Conservation (phyloP, 2,113 vertebrate species). For the Cygnus buccinator region DNA sequence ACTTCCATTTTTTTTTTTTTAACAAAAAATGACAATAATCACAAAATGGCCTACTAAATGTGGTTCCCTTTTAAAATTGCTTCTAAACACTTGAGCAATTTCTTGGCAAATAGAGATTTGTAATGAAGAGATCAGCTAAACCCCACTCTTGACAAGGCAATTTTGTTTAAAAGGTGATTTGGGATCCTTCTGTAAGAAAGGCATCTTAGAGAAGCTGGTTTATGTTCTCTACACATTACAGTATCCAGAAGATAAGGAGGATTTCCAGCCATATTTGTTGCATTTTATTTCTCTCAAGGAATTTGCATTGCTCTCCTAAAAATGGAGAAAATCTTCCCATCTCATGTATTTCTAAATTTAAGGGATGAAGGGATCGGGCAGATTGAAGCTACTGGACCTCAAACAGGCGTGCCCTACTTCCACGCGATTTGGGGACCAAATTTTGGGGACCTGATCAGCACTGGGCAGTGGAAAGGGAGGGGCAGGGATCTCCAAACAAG, state of each 20-base stretch:
- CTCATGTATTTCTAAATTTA: not conserved
- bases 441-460: not conserved
- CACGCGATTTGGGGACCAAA: not conserved
- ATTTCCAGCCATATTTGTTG: not conserved
- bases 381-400: not conserved
- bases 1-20: not conserved
- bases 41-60: not conserved
- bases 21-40: not conserved
- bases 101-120: not conserved
- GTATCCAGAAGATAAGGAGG: not conserved
- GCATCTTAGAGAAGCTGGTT: not conserved
- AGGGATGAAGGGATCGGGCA: not conserved
- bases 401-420: not conserved
- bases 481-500: not conserved
- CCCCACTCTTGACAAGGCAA: not conserved
- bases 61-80: not conserved
- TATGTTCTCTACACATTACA: fast-evolving
- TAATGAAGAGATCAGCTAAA: not conserved
- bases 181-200: conserved; percentile 66
- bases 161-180: conserved; percentile 24
- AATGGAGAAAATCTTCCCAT: not conserved
- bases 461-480: fast-evolving
- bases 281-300: not conserved
- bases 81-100: not conserved
- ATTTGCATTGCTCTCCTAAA: not conserved